Conservation (phyloP, 2,113 vertebrate genomes). For the Dasyurus viverrinus region DNA sequence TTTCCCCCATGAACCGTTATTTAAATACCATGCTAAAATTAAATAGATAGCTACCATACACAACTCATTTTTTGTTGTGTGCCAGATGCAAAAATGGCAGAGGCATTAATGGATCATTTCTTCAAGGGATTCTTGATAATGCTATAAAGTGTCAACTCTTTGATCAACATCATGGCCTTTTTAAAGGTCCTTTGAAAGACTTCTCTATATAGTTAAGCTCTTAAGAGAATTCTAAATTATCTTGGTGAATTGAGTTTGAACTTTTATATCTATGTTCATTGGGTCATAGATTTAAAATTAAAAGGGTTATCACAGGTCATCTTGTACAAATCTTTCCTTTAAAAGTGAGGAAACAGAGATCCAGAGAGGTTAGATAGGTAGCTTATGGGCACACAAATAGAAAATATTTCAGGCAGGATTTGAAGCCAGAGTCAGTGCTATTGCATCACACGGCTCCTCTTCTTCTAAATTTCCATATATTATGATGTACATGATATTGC, state of each 20-base stretch:
- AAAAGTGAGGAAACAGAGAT: not conserved
- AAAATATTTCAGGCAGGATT: not conserved
- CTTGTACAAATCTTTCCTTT: not conserved
- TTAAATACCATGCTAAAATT: constrained; percentile 32
- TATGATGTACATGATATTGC: not conserved
- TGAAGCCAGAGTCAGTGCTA: not conserved
- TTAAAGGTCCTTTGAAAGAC: not conserved
- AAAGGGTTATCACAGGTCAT: not conserved
- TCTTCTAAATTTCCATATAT: not conserved
- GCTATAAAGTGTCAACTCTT: not conserved
- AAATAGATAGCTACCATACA: not conserved
- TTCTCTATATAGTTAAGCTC: not conserved
- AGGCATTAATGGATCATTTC: not conserved
- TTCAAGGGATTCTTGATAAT: constrained; percentile 27
- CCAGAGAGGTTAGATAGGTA: not conserved
- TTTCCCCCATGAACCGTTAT: not conserved
- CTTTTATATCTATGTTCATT: not conserved
- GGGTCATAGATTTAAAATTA: not conserved
- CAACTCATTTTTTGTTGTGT: not conserved
- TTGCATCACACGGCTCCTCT: not conserved
- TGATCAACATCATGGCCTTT: not conserved
- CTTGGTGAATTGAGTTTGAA: not conserved
- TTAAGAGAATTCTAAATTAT: not conserved
- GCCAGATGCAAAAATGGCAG: constrained; percentile 20
- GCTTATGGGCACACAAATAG: not conserved